Percentiles rank a stretch among this genome's conserved stretches.
Conservation (phyloP, 2,888 invertebrate genomes). For the Syritta pipiens region DNA sequence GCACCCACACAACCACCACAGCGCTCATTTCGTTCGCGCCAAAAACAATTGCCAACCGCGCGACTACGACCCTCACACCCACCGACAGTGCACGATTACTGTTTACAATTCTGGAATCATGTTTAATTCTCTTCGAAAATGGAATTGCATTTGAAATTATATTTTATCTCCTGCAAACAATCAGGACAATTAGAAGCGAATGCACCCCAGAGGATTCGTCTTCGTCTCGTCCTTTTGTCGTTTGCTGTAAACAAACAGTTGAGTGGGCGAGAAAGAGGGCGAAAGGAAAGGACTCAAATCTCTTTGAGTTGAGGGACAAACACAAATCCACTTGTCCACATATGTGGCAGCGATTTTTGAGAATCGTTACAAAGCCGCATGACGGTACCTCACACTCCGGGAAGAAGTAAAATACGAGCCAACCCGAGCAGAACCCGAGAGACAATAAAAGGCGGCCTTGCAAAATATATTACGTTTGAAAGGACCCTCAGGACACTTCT, state of each 20-base stretch:
- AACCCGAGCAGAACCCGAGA: not conserved
- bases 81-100: conserved; percentile 8
- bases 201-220: conserved; percentile 24
- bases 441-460: not conserved
- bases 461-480: conserved; percentile 10
- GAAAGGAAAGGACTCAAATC: not conserved
- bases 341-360: not conserved
- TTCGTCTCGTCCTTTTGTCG: not conserved
- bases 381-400: not conserved
- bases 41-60: conserved; percentile 13
- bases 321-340: not conserved
- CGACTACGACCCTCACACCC: conserved; percentile 16
- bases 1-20: not conserved
- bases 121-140: conserved; percentile 21
- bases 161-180: conserved; percentile 37
- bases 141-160: conserved; percentile 27
- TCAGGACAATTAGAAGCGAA: conserved; percentile 28
- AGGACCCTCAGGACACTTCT: not conserved
- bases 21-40: not conserved
- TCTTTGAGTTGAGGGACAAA: not conserved
- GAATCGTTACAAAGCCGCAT: not conserved
- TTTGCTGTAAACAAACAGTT: too few species aligned
- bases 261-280: too few species aligned
- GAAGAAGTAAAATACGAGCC: not conserved
- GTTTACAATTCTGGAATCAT: conserved; percentile 8